A percentile compares a stretch with the other conserved stretches of the same genome.
Conservation (phyloP, 2,797 vertebrate species). For the Echeneis naucrates region DNA sequence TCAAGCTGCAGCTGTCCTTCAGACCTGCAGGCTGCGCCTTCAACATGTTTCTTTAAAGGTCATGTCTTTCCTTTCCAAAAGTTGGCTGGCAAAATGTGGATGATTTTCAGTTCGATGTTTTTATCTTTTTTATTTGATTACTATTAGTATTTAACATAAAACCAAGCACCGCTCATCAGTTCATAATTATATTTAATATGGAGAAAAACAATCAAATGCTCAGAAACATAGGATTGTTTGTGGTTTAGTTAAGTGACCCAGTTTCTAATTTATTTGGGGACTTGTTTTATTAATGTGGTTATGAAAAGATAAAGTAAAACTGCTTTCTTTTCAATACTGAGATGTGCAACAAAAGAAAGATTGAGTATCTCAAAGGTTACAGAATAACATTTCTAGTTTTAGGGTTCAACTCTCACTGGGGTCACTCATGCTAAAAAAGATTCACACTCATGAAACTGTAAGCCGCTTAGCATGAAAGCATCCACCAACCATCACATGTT, state of each 20-base stretch:
- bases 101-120: background rate
- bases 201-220: background rate
- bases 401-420: slow-evolving; percentile 32
- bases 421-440: slow-evolving; percentile 53
- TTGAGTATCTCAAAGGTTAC: slow-evolving; percentile 13
- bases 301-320: background rate
- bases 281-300: background rate
- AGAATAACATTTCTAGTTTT: slow-evolving; percentile 20
- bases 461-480: slow-evolving; percentile 58
- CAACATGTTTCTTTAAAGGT: background rate
- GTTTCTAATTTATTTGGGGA: background rate
- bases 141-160: too few relatives aligned
- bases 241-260: background rate
- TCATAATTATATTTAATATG: background rate
- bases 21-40: slow-evolving; percentile 4
- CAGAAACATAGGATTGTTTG: background rate
- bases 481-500: slow-evolving; percentile 54
- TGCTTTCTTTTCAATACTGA: background rate
- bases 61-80: background rate
- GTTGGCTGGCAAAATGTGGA: background rate
- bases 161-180: background rate
- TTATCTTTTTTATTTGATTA: background rate
- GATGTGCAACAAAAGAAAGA: background rate
- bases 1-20: background rate
- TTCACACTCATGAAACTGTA: slow-evolving; percentile 48